A percentile compares a stretch with the other conserved stretches of the same genome.
Conservation (phyloP, 1,140 invertebrate species). For the Plutomurus gul region DNA sequence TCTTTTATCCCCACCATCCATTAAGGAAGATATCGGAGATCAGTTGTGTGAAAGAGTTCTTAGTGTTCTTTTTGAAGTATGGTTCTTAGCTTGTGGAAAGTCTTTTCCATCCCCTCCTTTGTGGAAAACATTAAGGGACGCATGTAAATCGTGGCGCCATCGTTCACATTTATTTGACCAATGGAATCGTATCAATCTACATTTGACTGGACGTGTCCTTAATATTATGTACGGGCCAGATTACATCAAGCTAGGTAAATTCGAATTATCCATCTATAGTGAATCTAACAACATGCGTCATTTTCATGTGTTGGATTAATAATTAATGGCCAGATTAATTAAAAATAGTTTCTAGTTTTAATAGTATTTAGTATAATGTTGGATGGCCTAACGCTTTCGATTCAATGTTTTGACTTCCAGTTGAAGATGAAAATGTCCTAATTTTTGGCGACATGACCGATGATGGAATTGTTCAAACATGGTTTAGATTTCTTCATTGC, state of each 20-base stretch:
- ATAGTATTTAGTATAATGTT: no score
- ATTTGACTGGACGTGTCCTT: slow-evolving; percentile 80
- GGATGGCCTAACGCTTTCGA: neutral
- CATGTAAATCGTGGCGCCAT: slow-evolving; percentile 91
- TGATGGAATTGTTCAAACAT: slow-evolving; percentile 88
- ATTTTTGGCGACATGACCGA: slow-evolving; percentile 81
- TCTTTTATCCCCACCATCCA: slow-evolving; percentile 84
- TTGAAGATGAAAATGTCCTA: slow-evolving; percentile 79
- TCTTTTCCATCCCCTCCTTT: slow-evolving; percentile 90
- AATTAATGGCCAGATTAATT: no score
- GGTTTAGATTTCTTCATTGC: slow-evolving; percentile 91
- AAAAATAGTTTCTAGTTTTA: no score
- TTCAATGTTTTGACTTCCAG: slow-evolving; percentile 49
- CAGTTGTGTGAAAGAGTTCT: slow-evolving; percentile 92
- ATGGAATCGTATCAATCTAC: slow-evolving; percentile 92
- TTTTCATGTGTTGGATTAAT: no score
- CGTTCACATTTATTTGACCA: slow-evolving; percentile 88
- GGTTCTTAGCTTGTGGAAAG: slow-evolving; percentile 87
- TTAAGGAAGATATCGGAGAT: slow-evolving; percentile 92
- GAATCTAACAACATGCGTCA: neutral
- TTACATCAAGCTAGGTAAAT: slow-evolving; percentile 69
- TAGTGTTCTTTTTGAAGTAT: slow-evolving; percentile 91
- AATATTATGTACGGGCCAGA: slow-evolving; percentile 86
- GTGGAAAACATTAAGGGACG: slow-evolving; percentile 93
- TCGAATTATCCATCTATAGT: neutral